phyloP scores from a whole-genome alignment of 2,888 invertebrate species.

The Plebejus argus region DNA sequence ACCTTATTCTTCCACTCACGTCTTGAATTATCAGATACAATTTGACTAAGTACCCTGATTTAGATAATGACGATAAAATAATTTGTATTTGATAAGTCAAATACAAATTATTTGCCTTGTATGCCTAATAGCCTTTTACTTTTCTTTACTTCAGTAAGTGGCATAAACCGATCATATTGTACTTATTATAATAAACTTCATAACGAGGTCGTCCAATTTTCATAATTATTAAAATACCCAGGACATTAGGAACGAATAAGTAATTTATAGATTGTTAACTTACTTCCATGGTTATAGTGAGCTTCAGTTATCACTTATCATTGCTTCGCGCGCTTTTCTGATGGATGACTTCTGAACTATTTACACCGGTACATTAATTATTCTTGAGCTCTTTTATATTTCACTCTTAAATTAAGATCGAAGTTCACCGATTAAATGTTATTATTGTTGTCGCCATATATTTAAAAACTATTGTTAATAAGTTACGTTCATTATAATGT shows the following conservation, averaged over 20 bases:
- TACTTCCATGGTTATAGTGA: not conserved
- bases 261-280: not conserved
- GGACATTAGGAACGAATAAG: not conserved
- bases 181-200: slow-evolving; percentile 2
- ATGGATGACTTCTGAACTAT: not conserved
- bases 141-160: slow-evolving; percentile 8
- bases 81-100: not conserved
- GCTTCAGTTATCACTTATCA: not conserved
- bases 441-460: too few relatives aligned
- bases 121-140: not conserved
- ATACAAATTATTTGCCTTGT: too few relatives aligned
- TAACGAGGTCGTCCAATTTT: slow-evolving; percentile 1
- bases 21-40: not conserved
- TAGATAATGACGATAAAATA: not conserved
- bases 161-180: not conserved
- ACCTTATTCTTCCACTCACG: too few relatives aligned
- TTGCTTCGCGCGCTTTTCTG: not conserved
- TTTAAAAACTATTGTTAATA: too few relatives aligned
- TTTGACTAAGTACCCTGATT: not conserved
- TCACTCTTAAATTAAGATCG: not conserved
- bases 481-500: too few relatives aligned
- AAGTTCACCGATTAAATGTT: not conserved
- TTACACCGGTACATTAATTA: not conserved
- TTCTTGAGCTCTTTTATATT: not conserved
- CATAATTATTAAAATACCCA: not conserved